Conservation (phyloP, 2,888 invertebrate genomes). For the Parnassius smintheus region DNA sequence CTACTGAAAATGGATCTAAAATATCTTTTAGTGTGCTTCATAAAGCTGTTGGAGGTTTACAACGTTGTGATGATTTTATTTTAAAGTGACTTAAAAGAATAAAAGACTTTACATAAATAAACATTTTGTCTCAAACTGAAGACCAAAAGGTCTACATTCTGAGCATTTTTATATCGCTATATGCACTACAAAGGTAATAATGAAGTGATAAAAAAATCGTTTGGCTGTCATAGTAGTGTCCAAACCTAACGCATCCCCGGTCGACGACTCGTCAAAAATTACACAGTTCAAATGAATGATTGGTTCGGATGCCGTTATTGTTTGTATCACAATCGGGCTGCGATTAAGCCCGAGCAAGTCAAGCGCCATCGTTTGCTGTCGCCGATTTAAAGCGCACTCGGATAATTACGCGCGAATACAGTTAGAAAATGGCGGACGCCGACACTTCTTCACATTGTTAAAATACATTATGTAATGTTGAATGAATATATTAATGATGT, state of each 20-base stretch:
- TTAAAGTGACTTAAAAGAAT: too few relatives aligned
- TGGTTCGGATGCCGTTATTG: constrained; percentile 59
- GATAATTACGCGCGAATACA: constrained; percentile 26
- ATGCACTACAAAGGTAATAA: too few relatives aligned
- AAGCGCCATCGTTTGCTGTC: constrained; percentile 10
- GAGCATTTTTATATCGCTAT: too few relatives aligned
- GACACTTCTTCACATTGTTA: constrained; percentile 16
- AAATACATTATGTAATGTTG: constrained; percentile 13
- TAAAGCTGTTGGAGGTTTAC: too few relatives aligned
- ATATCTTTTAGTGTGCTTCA: too few relatives aligned
- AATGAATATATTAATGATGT: constrained; percentile 19
- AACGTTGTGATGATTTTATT: too few relatives aligned
- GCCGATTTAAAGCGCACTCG: constrained; percentile 5
- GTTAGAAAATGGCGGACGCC: constrained; percentile 25
- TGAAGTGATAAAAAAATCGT: background rate
- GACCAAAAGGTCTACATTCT: too few relatives aligned
- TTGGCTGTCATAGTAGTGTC: background rate
- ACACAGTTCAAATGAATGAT: constrained; percentile 55
- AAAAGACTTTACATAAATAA: too few relatives aligned
- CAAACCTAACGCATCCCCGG: constrained; percentile 30
- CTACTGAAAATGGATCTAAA: too few relatives aligned
- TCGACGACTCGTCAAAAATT: constrained; percentile 53
- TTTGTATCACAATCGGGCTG: constrained; percentile 43
- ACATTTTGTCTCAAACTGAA: too few relatives aligned
- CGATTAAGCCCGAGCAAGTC: constrained; percentile 42